Conservation (phyloP, 2,797 vertebrate genomes). For the Smutsia gigantea region DNA sequence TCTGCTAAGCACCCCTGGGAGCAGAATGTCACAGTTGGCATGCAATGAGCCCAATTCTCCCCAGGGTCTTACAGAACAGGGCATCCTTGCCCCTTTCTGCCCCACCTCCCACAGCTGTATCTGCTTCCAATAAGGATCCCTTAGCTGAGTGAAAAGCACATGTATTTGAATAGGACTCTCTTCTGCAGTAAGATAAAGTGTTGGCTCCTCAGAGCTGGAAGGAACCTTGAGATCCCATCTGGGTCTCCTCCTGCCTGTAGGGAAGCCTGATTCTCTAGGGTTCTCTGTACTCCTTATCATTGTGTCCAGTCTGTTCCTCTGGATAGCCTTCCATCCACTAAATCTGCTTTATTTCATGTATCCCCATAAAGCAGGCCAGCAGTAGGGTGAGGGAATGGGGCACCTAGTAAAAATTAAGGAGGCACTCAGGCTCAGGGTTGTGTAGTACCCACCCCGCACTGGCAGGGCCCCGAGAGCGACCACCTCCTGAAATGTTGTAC, state of each 20-base stretch:
- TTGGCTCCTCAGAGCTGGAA: background rate
- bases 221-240: background rate
- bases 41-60: background rate
- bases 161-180: background rate
- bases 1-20: constrained; percentile 60
- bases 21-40: constrained; percentile 3
- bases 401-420: background rate
- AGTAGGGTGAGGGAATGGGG: background rate
- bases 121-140: background rate
- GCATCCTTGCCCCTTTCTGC: background rate
- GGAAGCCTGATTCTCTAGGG: background rate
- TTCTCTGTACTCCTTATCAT: background rate
- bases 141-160: background rate
- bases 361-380: background rate
- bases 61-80: background rate
- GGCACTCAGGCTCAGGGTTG: background rate
- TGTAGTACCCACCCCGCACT: background rate
- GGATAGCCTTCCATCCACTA: background rate
- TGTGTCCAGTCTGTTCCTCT: background rate
- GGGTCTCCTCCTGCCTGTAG: background rate
- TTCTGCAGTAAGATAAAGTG: background rate
- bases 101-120: background rate
- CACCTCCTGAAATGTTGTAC: background rate
- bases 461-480: background rate
- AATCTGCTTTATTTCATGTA: background rate